A percentile compares a stretch with the other conserved stretches of the same genome.
These are phyloP conservation scores for Pseudachorutes palmiensis DNA, from an alignment of 1,140 invertebrate species.

Conservation along the genomic window DNA sequence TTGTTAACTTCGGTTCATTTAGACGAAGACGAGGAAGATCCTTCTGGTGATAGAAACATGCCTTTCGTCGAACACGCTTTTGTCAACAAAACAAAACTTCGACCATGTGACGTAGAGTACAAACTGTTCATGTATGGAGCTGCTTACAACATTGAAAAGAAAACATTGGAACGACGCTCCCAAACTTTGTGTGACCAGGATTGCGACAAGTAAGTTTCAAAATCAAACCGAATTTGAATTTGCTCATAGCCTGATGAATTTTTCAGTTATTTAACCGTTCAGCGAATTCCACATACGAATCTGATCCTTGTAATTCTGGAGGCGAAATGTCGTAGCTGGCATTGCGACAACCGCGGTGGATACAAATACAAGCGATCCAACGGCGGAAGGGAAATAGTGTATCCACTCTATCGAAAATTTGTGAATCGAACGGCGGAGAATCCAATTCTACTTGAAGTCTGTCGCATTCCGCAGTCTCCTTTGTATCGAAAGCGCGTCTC, in stretches of 20 bases:
- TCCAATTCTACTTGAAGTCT: slow-evolving; percentile 8
- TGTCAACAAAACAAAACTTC: slow-evolving; percentile 66
- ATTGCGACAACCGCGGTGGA: too few relatives aligned
- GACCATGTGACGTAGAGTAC: slow-evolving; percentile 75
- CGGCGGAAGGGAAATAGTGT: background rate
- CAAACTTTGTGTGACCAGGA: background rate
- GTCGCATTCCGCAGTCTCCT: slow-evolving; percentile 3
- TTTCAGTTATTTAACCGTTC: slow-evolving; percentile 77
- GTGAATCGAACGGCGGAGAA: background rate
- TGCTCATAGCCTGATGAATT: slow-evolving; percentile 11
- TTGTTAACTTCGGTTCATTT: too few relatives aligned
- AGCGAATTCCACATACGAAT: slow-evolving; percentile 84
- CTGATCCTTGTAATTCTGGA: slow-evolving; percentile 78
- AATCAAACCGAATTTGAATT: slow-evolving; percentile 35
- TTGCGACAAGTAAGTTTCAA: slow-evolving; percentile 6
- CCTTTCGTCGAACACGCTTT: slow-evolving; percentile 20
- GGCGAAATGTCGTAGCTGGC: slow-evolving; percentile 73
- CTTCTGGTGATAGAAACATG: slow-evolving; percentile 4
- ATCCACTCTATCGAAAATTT: background rate
- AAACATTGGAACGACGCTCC: background rate
- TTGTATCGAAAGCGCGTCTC: background rate
- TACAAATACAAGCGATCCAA: background rate
- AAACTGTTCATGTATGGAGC: slow-evolving; percentile 54
- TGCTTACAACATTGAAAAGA: slow-evolving; percentile 19
- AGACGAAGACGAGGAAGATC: background rate